Percentiles rank a stretch among this genome's conserved stretches.
These are phyloP conservation scores for Onychomys arenicola DNA, from an alignment of 2,797 vertebrate genomes.

Conservation along the genomic window DNA sequence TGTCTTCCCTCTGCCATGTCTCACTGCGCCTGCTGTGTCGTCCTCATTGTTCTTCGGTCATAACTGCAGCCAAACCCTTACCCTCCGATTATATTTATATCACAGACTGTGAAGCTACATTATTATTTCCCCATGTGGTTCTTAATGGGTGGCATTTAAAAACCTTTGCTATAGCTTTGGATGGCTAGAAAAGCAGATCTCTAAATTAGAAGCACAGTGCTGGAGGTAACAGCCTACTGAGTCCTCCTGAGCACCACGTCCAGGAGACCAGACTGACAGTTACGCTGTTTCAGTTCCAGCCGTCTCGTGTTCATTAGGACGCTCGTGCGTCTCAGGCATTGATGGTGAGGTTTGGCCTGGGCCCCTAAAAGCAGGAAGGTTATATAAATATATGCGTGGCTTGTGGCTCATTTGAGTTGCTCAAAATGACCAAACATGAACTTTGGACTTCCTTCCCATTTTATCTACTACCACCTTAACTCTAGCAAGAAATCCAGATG, in stretches of 20 bases:
- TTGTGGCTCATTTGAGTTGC: neutral
- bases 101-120: neutral
- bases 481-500: neutral
- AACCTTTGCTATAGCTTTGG: neutral
- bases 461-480: neutral
- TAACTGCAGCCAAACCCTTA: neutral
- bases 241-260: neutral
- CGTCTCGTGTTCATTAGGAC: neutral
- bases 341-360: neutral
- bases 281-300: neutral
- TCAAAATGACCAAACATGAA: neutral
- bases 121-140: neutral
- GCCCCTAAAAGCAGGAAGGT: neutral
- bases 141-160: neutral
- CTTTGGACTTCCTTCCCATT: neutral
- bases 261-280: neutral
- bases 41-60: rapidly evolving
- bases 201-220: neutral
- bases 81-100: neutral
- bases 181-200: neutral
- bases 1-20: neutral
- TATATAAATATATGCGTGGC: neutral
- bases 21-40: too few species aligned
- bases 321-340: neutral
- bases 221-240: neutral